Evolutionary conservation across 1,140 invertebrate genomes (phyloP), one percentile per base, ranked within the genome.

Genomic region (Drosophila malerkotliana): DNA sequence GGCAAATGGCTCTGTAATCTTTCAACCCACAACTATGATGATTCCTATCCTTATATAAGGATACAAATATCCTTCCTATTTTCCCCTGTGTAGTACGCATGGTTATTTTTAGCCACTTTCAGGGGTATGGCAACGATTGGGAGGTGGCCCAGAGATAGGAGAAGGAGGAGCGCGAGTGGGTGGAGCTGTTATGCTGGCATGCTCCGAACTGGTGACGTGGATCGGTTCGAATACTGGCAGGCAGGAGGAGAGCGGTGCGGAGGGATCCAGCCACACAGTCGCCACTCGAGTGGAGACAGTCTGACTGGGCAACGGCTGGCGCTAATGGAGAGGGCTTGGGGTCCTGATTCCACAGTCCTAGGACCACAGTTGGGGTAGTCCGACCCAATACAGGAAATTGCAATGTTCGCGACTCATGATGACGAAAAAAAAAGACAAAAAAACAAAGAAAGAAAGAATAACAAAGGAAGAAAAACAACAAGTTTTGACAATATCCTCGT

Each of bases 231-330:
- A 67, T 34, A 62, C 14, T 41, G 39, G 14, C 10, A 18, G 5
- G 14, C 18, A 32, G 63, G 45, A 15, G 3, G 18, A 56, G 32
- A 21, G 51, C 15, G 14, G 32, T 24, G 66, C 41, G 52, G 67
- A 48, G 64, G 67, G 64, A 52, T 67, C 59, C 64, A 71, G 67
- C 66, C 67, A 69, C n/a, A 15, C 32, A 18, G 67, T 71, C 67
- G 67, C 67, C 67, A 66, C 14, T 9, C 53, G 47, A 49, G 56
- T 78, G 81, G 63, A 84, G 82, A 77, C 82, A 88, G 78, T 82
- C 82, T 88, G 82, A 87, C 82, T 87, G 82, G 75, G 61, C 75
- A 88, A 88, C 83, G 83, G 82, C 82, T 87, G 82, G 45, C 62
- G 44, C 51, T 78, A 85, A 78, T 82, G 68, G 62, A 51, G 14